A percentile compares a stretch with the other conserved stretches of the same genome.
phyloP scores from a whole-genome alignment of 2,888 invertebrate species.

The Lobophora halterata region DNA sequence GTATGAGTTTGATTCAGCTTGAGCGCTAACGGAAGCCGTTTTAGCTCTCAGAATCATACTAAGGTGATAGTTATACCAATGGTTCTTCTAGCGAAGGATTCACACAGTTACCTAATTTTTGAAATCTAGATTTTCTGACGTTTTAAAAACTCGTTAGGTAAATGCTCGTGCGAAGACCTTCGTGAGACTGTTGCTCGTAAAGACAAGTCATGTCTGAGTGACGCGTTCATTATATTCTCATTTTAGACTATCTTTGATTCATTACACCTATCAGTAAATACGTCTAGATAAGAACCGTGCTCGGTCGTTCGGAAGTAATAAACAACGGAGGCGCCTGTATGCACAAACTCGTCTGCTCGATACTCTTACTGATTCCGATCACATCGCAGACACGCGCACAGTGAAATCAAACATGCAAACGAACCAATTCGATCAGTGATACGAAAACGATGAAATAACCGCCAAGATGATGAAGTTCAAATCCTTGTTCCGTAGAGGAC shows the following conservation, averaged over 20 bases:
- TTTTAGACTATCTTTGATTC: slow-evolving; percentile 30
- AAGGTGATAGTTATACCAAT: too few relatives aligned
- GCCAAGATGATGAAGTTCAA: slow-evolving; percentile 94
- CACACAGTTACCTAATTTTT: too few relatives aligned
- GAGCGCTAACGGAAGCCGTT: not conserved
- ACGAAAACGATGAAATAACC: slow-evolving; percentile 60
- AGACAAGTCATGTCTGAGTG: not conserved
- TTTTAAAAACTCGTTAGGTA: too few relatives aligned
- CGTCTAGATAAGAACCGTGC: slow-evolving; percentile 17
- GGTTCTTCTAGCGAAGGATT: too few relatives aligned
- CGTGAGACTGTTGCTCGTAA: slow-evolving; percentile 9
- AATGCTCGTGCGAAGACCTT: too few relatives aligned
- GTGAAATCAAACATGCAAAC: slow-evolving; percentile 42
- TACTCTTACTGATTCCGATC: slow-evolving; percentile 42
- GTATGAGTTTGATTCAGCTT: slow-evolving; percentile 1
- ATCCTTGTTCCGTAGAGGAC: slow-evolving; percentile 95
- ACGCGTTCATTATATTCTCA: slow-evolving; percentile 15
- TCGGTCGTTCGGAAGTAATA: slow-evolving; percentile 20
- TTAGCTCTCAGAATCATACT: too few relatives aligned
- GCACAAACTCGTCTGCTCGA: slow-evolving; percentile 15
- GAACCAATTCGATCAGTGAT: slow-evolving; percentile 60
- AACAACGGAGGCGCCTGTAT: slow-evolving; percentile 24
- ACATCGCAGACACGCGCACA: slow-evolving; percentile 29
- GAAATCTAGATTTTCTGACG: too few relatives aligned
- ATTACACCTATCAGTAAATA: slow-evolving; percentile 26